These are phyloP conservation scores for Amiota minor DNA, from an alignment of 2,888 invertebrate genomes.

Conservation along the genomic window DNA sequence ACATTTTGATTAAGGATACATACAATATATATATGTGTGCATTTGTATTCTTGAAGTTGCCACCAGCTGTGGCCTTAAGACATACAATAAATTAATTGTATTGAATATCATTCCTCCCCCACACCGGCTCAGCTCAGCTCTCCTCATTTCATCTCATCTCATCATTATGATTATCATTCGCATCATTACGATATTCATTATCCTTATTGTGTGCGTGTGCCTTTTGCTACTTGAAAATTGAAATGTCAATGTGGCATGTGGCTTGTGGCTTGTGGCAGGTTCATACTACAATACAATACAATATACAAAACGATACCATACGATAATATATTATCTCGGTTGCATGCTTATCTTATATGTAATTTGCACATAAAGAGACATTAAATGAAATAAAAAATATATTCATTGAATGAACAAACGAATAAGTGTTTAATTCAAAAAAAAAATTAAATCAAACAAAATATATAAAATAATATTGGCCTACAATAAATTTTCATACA, in stretches of 20 bases:
- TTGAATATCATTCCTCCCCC: neutral
- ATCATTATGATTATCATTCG: too few species aligned
- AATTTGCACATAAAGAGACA: constrained; percentile 51
- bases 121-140: neutral
- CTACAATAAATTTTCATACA: constrained; percentile 58
- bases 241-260: constrained; percentile 31
- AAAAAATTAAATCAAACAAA: neutral
- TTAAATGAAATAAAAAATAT: constrained; percentile 39
- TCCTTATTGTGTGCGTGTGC: too few species aligned
- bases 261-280: too few species aligned
- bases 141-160: too few species aligned
- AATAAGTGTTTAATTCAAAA: constrained; percentile 23
- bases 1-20: neutral
- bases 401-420: constrained; percentile 7
- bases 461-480: constrained; percentile 36
- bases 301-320: constrained; percentile 45
- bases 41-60: neutral
- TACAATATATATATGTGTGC: neutral
- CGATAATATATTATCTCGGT: neutral
- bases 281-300: neutral
- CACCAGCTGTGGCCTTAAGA: constrained; percentile 18
- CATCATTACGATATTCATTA: neutral
- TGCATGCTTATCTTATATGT: constrained; percentile 28
- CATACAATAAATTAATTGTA: constrained; percentile 20
- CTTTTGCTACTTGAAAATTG: constrained; percentile 13